Evolutionary conservation across 2,113 vertebrate genomes (phyloP).

Genomic region (Arizona elegans): DNA sequence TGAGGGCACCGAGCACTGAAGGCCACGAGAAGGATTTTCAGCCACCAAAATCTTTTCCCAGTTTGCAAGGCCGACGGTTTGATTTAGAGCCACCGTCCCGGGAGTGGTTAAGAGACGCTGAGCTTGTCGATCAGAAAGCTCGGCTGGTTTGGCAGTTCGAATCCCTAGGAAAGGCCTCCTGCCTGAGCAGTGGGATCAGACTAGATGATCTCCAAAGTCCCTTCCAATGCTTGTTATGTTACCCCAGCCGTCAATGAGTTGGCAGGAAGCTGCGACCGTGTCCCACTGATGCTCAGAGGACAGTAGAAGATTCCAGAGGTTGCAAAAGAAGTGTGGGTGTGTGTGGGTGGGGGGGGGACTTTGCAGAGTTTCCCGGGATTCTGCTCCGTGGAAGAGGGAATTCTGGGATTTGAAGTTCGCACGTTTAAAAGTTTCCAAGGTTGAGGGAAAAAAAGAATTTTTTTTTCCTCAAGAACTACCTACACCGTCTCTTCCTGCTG

Average conservation of each 20-base stretch:
- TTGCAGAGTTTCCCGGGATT: neutral
- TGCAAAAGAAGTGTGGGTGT: too few relatives aligned
- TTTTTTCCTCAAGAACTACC: neutral
- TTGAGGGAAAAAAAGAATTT: neutral
- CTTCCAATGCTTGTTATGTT: too few relatives aligned
- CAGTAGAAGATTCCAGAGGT: neutral
- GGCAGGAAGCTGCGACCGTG: too few relatives aligned
- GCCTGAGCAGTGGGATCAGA: too few relatives aligned
- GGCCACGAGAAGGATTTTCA: neutral
- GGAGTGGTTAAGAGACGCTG: too few relatives aligned
- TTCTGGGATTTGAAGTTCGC: too few relatives aligned
- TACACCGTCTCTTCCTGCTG: neutral
- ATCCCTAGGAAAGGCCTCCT: too few relatives aligned
- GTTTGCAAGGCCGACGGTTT: neutral
- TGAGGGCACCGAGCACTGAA: neutral
- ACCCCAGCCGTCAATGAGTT: neutral
- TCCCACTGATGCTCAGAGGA: neutral
- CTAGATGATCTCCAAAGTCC: too few relatives aligned
- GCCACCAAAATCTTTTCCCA: neutral
- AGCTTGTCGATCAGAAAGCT: too few relatives aligned
- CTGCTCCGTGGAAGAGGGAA: neutral
- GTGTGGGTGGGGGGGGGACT: fast-evolving
- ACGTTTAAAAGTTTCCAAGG: too few relatives aligned
- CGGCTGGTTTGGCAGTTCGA: too few relatives aligned
- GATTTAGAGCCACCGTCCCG: neutral